phyloP scores from a whole-genome alignment of 2,888 invertebrate genomes.

The Belgica antarctica region DNA sequence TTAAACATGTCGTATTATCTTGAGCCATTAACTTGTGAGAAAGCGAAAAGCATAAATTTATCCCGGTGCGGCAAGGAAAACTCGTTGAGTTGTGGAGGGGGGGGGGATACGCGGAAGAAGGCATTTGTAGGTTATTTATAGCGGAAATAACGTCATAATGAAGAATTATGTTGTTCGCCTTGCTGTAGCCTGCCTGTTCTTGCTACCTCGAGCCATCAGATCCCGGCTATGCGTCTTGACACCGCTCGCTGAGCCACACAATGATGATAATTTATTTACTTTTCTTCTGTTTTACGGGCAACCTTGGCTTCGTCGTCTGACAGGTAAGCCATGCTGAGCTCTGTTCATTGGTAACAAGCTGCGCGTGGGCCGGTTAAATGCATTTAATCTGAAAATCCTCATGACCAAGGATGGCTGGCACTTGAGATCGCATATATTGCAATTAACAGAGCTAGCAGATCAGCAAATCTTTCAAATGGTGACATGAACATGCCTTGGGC shows the following conservation, averaged over 20 bases:
- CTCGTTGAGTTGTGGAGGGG: neutral
- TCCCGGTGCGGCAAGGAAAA: no score
- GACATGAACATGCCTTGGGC: slow-evolving; percentile 1
- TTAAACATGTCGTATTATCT: slow-evolving; percentile 24
- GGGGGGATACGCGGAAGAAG: slow-evolving; percentile 19
- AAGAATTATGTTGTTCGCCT: slow-evolving; percentile 24
- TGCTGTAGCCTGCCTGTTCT: no score
- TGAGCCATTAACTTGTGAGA: neutral
- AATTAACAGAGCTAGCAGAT: neutral
- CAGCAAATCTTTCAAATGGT: neutral
- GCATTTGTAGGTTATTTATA: slow-evolving; percentile 38
- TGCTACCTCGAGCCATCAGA: neutral
- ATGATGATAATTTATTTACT: slow-evolving; percentile 24
- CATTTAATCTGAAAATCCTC: neutral
- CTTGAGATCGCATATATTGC: neutral
- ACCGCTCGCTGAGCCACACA: neutral
- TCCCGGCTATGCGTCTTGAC: neutral
- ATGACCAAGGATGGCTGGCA: neutral
- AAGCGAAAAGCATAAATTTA: slow-evolving; percentile 1
- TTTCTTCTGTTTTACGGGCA: neutral
- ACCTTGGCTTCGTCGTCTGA: neutral
- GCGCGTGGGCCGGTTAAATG: slow-evolving; percentile 3
- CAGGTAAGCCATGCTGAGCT: neutral
- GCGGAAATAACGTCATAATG: slow-evolving; percentile 40
- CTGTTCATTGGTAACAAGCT: neutral